Evolutionary conservation across 2,797 vertebrate species (phyloP).

Genomic region (Danio jaintianensis): DNA sequence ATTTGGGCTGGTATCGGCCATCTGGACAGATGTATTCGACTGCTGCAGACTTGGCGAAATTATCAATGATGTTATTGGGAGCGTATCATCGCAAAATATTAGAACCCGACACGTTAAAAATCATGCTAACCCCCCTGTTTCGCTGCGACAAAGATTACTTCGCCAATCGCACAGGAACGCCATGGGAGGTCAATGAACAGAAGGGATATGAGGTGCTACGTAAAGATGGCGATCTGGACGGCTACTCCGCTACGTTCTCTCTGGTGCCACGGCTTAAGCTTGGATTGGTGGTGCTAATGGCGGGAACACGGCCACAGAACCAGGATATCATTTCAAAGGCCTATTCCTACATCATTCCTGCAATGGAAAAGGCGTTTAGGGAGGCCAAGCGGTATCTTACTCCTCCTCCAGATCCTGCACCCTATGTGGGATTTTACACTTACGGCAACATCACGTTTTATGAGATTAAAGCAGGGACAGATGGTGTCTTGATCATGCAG

Average conservation of each 20-base stretch:
- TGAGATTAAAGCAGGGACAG: constrained; percentile 84
- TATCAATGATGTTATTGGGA: constrained; percentile 89
- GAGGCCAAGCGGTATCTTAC: constrained; percentile 80
- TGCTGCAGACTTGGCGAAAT: constrained; percentile 89
- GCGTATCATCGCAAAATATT: constrained; percentile 85
- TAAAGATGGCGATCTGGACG: constrained; percentile 93
- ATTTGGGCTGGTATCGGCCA: constrained; percentile 94
- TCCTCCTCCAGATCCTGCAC: constrained; percentile 82
- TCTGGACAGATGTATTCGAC: constrained; percentile 98
- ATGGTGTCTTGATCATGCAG: constrained; percentile 88
- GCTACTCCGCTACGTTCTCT: constrained; percentile 93
- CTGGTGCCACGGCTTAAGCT: constrained; percentile 88
- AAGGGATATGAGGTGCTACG: constrained; percentile 87
- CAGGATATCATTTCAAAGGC: constrained; percentile 83
- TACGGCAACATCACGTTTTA: constrained; percentile 93
- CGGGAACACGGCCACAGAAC: constrained; percentile 85
- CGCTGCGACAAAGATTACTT: constrained; percentile 90
- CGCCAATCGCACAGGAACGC: constrained; percentile 90
- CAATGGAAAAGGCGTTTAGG: constrained; percentile 88
- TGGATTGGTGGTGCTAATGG: constrained; percentile 90
- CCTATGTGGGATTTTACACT: constrained; percentile 89
- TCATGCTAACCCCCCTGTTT: constrained; percentile 89
- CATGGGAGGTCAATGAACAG: constrained; percentile 93
- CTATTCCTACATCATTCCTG: constrained; percentile 86
- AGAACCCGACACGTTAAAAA: constrained; percentile 87